Base-by-base conservation (phyloP, 2,113 vertebrate species). In the Pangasianodon gigas region DNA sequence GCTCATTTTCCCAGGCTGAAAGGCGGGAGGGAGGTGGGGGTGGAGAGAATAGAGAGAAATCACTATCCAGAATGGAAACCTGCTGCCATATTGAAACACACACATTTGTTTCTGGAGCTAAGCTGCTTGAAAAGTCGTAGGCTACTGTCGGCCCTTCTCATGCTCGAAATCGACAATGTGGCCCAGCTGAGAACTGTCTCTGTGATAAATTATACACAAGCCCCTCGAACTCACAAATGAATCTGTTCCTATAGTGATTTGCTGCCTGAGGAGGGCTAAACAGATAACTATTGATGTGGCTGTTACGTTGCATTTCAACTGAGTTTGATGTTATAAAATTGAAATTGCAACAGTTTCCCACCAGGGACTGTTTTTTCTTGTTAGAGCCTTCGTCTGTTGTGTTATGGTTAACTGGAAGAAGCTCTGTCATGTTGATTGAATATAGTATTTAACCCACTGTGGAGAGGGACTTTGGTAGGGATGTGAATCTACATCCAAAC, bases 301-400 rank as follows among this genome's bases (percentile, higher is more conserved):
- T 92, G 88, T 84, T 92, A 93, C 77, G 91, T 94, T 93, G 91
- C 19, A 92, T 94, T 95, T 90, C 84, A 86, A 92, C 60, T 52
- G 4, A 71, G 93, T 94, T 86, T 92, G 93, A 94, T 86, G 85
- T 95, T 90, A 94, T 93, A 87, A 90, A 93, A 92, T 93, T 88
- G 91, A 92, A 93, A 41, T 91, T 86, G 92, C 92, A 92, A 92
- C 93, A 94, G 93, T 93, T 88, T 94, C 90, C 91, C 91, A 87
- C 88, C 29, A 67, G 85, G 16, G 77, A 81, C 91, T 93, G 77
- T 89, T 82, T 91, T 91, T 48, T 65, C 24, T 80, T 3, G 26
- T 9, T 14, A 82, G 51, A 54, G 24, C 24, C 6, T 2, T 80
- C 11, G 0, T 56, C 51, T 54, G n/a, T 54, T 32, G 79, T 37